phyloP scores from a whole-genome alignment of 2,888 invertebrate species.

The Brenthis hecate region DNA sequence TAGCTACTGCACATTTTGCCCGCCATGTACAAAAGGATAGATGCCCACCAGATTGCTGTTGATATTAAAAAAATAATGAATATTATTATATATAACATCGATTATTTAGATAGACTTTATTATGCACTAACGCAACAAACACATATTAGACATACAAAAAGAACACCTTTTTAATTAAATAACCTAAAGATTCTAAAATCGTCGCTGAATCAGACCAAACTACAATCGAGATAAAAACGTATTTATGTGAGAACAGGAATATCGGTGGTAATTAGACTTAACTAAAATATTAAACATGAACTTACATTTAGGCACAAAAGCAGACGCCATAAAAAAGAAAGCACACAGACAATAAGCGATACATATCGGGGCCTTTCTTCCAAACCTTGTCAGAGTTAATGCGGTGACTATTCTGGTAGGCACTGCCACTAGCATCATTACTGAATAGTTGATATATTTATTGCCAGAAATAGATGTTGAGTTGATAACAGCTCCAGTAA shows the following conservation, averaged over 20 bases:
- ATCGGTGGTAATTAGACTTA: neutral
- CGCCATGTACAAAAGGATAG: conserved; percentile 79
- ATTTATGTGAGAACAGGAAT: too few relatives aligned
- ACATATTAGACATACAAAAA: neutral
- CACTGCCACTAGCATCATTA: conserved; percentile 84
- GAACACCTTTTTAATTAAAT: too few relatives aligned
- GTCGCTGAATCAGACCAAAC: too few relatives aligned
- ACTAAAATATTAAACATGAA: conserved; percentile 29
- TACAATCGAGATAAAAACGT: too few relatives aligned
- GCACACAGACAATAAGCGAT: conserved; percentile 73
- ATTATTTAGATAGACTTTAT: neutral
- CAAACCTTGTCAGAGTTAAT: conserved; percentile 84
- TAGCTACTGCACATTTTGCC: conserved; percentile 87
- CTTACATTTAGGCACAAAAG: conserved; percentile 80
- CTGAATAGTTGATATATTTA: conserved; percentile 89
- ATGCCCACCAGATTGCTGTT: conserved; percentile 69
- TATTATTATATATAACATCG: neutral
- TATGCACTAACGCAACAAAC: neutral
- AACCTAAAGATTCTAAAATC: too few relatives aligned
- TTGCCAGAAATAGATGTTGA: conserved; percentile 88
- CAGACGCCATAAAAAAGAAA: conserved; percentile 78
- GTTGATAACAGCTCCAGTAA: conserved; percentile 89
- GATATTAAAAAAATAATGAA: too few relatives aligned
- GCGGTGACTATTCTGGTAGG: conserved; percentile 80
- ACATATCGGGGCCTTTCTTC: conserved; percentile 76